Base-by-base conservation (phyloP, 2,888 invertebrate species). In the Thymelicus sylvestris region DNA sequence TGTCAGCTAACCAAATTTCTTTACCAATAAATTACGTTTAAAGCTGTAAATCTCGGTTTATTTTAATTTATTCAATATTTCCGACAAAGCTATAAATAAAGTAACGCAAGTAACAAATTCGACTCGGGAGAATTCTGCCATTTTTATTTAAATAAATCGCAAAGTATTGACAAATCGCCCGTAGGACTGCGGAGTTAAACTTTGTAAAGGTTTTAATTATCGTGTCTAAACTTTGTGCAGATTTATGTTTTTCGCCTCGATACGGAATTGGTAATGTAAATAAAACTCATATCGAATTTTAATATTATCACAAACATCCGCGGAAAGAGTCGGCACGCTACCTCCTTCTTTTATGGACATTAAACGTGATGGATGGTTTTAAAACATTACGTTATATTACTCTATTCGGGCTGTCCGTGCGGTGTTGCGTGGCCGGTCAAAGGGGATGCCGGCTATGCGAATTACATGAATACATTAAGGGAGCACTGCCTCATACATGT, bases 391-490 rank as follows among this genome's bases (percentile, higher is more conserved):
- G 91, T 92, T 89, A 90, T 92, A 91, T 91, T 92, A 92, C 91
- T 92, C 87, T 88, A 91, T 92, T 87, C 91, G 86, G 88, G 86
- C 85, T 82, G 89, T 83, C 89, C 85, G 89, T 87, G 90, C 89
- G 90, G 91, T 86, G 91, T 92, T 91, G 93, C 93, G 93, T 93
- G 93, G 93, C 87, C 86, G 91, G 93, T 93, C 93, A 93, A 93
- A 93, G 93, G 92, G 92, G 92, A 93, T 91, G 87, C 89, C 91
- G 89, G 91, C 89, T 90, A 92, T 91, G 92, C 90, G 93, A 93
- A 93, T 93, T 93, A 93, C 93, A 92, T 93, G 93, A 93, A 93
- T 93, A 93, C 91, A 93, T 93, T 93, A 93, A 90, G 90, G 91
- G 88, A 88, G 88, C 83, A 89, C 85, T 86, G 86, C 89, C 88